Conservation (phyloP, 2,797 vertebrate species). For the Pipistrellus kuhlii region DNA sequence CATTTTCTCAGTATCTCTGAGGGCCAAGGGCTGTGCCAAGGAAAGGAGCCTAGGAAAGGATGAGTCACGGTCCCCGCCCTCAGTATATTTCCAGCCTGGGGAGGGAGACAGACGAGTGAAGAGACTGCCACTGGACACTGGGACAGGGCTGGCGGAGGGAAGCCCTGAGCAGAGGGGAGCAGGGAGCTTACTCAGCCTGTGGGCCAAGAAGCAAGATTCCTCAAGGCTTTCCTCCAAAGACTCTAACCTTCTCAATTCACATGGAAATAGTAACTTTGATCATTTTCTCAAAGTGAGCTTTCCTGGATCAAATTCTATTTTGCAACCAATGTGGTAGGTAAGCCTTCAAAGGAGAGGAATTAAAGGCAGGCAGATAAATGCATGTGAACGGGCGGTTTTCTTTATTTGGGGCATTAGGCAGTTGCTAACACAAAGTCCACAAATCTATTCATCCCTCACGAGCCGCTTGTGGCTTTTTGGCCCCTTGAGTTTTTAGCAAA, state of each 20-base stretch:
- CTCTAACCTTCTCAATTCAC: neutral
- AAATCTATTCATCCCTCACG: neutral
- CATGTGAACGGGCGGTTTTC: neutral
- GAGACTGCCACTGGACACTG: neutral
- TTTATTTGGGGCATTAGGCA: neutral
- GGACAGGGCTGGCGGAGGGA: neutral
- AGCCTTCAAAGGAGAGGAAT: neutral
- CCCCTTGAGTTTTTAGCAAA: too few species aligned
- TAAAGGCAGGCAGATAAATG: neutral
- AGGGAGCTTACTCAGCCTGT: neutral
- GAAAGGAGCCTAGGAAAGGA: neutral
- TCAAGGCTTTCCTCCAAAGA: neutral
- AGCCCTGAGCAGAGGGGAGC: neutral
- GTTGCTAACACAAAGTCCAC: neutral
- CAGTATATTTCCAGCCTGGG: neutral
- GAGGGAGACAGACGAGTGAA: neutral
- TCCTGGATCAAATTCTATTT: constrained; percentile 43
- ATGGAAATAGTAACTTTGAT: neutral
- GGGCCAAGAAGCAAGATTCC: neutral
- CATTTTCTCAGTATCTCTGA: neutral
- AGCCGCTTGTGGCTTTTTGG: too few species aligned
- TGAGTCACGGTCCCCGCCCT: neutral
- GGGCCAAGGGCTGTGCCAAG: neutral
- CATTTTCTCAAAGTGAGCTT: constrained; percentile 52
- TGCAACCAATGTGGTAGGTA: neutral